Percentiles rank a stretch among this genome's conserved stretches.
These are phyloP conservation scores for Ecdyonurus torrentis DNA, from an alignment of 2,888 invertebrate species.

Conservation along the genomic window DNA sequence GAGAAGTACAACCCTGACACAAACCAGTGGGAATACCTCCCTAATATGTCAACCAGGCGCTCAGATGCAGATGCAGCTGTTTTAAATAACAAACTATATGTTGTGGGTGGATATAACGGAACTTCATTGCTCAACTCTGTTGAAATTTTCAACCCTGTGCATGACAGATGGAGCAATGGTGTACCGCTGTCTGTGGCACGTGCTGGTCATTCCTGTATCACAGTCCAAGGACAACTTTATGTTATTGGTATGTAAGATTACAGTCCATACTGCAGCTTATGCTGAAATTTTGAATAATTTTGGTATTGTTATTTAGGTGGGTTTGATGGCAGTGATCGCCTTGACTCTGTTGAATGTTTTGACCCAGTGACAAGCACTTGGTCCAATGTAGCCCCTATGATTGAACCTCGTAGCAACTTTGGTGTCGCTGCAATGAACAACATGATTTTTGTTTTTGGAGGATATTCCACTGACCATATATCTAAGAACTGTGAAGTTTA, in stretches of 20 bases:
- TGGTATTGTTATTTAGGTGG: not conserved
- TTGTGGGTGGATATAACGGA: not conserved
- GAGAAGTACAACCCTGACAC: not conserved
- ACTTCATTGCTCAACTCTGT: not conserved
- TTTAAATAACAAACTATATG: not conserved
- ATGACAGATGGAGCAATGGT: not conserved
- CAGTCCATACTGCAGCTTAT: too few relatives aligned
- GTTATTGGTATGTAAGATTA: too few relatives aligned
- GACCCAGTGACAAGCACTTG: constrained; percentile 38
- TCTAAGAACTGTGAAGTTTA: not conserved
- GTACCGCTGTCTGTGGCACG: not conserved
- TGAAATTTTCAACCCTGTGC: not conserved
- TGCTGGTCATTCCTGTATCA: not conserved
- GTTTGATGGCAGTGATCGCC: not conserved
- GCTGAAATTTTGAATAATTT: not conserved
- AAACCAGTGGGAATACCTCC: not conserved
- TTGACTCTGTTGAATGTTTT: constrained; percentile 36
- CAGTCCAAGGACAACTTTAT: not conserved
- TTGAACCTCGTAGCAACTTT: constrained; percentile 27
- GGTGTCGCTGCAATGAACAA: not conserved
- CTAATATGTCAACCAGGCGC: not conserved
- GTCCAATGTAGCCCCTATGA: constrained; percentile 40
- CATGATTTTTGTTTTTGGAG: not conserved
- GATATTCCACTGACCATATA: not conserved
- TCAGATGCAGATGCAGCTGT: not conserved